Conservation (phyloP, 2,797 vertebrate genomes). For the Semaprochilodus insignis region DNA sequence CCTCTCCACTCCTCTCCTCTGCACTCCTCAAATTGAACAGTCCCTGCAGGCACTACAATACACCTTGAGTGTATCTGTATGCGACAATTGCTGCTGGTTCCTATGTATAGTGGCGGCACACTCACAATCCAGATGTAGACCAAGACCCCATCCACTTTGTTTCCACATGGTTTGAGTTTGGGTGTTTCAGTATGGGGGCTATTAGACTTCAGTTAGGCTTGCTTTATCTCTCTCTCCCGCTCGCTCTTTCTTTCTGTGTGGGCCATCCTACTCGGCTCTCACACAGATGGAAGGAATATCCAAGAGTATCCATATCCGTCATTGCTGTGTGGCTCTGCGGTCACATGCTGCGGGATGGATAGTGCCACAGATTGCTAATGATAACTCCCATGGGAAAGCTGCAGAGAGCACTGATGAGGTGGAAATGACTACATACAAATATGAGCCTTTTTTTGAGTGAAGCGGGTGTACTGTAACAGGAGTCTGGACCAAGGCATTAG, state of each 20-base stretch:
- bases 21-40: not conserved
- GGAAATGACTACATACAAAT: conserved; percentile 29
- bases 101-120: not conserved
- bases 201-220: conserved; percentile 8
- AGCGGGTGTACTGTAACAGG: not conserved
- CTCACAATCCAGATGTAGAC: not conserved
- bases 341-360: not conserved
- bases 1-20: no score
- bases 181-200: conserved; percentile 1
- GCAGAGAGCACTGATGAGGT: not conserved
- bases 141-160: not conserved
- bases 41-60: conserved; percentile 10
- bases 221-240: not conserved
- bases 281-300: conserved; percentile 3
- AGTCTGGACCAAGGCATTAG: not conserved
- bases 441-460: not conserved
- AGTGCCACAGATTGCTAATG: conserved; percentile 29
- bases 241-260: conserved; percentile 7
- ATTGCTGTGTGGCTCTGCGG: not conserved
- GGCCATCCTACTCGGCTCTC: not conserved
- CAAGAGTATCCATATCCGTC: not conserved
- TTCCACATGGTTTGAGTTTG: conserved; percentile 8
- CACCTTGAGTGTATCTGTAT: conserved; percentile 18
- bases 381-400: conserved; percentile 21
- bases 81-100: not conserved